Percentiles rank a stretch among this genome's conserved stretches.
These are phyloP conservation scores for Epinephelus lanceolatus DNA, from an alignment of 2,113 vertebrate genomes.

Conservation along the genomic window DNA sequence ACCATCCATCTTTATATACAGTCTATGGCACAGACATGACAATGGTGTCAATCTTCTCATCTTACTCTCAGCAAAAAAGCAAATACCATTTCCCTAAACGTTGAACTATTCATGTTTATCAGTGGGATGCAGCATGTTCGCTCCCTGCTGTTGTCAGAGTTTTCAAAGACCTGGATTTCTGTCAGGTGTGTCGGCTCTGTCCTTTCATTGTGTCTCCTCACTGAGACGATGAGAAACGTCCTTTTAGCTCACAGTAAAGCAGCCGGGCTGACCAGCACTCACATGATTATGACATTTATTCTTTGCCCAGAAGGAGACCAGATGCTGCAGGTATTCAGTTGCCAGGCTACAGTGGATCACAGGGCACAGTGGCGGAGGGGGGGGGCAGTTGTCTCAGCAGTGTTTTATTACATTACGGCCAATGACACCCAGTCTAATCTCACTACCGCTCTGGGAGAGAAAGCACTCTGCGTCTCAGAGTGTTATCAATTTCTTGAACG, in stretches of 20 bases:
- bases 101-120: not conserved
- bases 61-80: not conserved
- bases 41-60: not conserved
- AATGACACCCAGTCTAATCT: conserved; percentile 53
- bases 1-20: too few species aligned
- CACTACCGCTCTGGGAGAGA: conserved; percentile 14
- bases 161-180: not conserved
- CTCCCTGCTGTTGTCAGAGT: not conserved
- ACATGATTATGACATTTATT: conserved; percentile 75
- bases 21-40: too few species aligned
- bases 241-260: not conserved
- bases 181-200: not conserved
- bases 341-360: conserved; percentile 77
- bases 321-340: conserved; percentile 79
- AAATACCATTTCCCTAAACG: not conserved
- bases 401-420: conserved; percentile 75
- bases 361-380: conserved; percentile 14
- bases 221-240: not conserved
- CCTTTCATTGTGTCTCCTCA: not conserved
- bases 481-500: conserved; percentile 50
- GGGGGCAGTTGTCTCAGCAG: conserved; percentile 36
- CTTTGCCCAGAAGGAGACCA: conserved; percentile 74
- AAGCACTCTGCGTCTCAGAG: conserved; percentile 28
- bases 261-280: conserved; percentile 30
- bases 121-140: not conserved